A percentile compares a stretch with the other conserved stretches of the same genome.
Conservation (phyloP, 2,797 vertebrate genomes). For the Argentina silus region DNA sequence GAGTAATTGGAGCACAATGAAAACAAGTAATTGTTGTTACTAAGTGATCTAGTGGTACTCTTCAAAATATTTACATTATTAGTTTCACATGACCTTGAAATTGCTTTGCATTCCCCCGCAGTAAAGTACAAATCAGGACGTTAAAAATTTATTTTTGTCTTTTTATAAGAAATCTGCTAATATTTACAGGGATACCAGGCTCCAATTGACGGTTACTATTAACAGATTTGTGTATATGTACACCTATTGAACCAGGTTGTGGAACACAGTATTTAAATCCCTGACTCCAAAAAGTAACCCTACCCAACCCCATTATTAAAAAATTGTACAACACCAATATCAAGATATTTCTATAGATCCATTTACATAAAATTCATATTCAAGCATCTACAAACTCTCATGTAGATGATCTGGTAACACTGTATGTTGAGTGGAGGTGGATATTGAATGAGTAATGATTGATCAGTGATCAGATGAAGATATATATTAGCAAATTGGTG, state of each 20-base stretch:
- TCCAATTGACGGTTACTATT: conserved; percentile 76
- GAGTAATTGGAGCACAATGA: conserved; percentile 45
- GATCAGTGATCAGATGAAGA: background rate
- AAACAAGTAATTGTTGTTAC: conserved; percentile 73
- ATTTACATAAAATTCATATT: conserved; percentile 25
- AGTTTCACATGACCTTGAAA: conserved; percentile 79
- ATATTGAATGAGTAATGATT: background rate
- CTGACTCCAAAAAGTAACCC: conserved; percentile 40
- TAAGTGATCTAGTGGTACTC: conserved; percentile 73
- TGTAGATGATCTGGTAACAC: conserved; percentile 28
- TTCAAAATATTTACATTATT: conserved; percentile 89
- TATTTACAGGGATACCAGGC: conserved; percentile 87
- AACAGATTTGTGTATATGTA: conserved; percentile 82
- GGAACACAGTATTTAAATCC: conserved; percentile 71
- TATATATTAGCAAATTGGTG: background rate
- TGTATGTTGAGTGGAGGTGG: conserved; percentile 4
- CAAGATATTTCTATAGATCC: conserved; percentile 24
- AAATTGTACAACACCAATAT: conserved; percentile 47
- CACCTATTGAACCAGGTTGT: conserved; percentile 79
- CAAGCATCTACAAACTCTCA: conserved; percentile 21
- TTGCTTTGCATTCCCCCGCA: conserved; percentile 82
- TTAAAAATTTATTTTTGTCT: conserved; percentile 79
- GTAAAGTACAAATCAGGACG: conserved; percentile 88
- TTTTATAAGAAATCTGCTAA: conserved; percentile 82
- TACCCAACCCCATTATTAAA: conserved; percentile 23